Base-by-base conservation (phyloP, 2,797 vertebrate genomes). In the Bucorvus abyssinicus region DNA sequence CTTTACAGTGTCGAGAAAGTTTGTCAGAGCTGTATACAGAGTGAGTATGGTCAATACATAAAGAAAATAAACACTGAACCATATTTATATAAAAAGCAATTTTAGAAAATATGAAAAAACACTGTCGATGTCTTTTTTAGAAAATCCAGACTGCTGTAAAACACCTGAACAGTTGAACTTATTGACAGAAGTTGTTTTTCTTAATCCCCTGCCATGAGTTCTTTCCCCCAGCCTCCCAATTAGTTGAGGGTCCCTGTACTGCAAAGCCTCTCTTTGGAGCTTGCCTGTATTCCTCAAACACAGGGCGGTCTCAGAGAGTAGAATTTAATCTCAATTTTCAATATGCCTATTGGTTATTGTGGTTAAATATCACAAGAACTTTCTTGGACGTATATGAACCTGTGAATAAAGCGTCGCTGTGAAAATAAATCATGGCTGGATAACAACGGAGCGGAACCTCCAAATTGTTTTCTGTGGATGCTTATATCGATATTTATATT, bases 41-140 rank as follows among this genome's bases (percentile, higher is more conserved):
- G 21, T 6, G 12, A 52, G 2, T 36, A 45, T 42, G 32, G 47
- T 53, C 23, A 69, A 47, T 77, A 65, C 23, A n/a, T 38, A 14
- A 68, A 83, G 23, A 60, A 76, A 56, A 23, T 6, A 13, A 60
- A 22, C 8, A 30, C 6, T 83, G 36, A 79, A 50, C 18, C 40
- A 52, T 0, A 40, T 59, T 36, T 56, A n/a, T 49, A 20, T 10
- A 30, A 19, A 50, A 68, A 45, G 2, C 26, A 53, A 32, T 42
- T 60, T n/a, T 55, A 55, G 27, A 38, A 89, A 61, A 65, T 14
- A 27, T 22, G 26, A 55, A 70, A 59, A 84, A 84, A 13, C 1
- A 27, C 8, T 32, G 6, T 49, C 0, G 0, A 3, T 22, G 30
- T 77, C 5, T 7, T 42, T 53, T 68, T n/a, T 45, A 45, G 29